A percentile compares a stretch with the other conserved stretches of the same genome.
Conservation (phyloP, 2,888 invertebrate species). For the Geophilus truncorum region DNA sequence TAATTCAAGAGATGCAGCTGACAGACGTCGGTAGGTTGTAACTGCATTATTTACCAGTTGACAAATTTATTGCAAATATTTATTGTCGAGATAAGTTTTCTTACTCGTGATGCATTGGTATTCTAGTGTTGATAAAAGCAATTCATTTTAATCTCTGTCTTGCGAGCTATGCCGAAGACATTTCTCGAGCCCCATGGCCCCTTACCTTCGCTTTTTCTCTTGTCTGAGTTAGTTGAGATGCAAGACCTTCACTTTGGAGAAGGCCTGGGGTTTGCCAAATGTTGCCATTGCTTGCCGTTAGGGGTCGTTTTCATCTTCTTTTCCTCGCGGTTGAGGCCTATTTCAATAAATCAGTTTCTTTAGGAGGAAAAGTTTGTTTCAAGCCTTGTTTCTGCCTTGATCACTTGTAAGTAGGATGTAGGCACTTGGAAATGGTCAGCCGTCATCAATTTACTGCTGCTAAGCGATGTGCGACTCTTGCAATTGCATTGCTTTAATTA, state of each 20-base stretch:
- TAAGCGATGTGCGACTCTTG: not conserved
- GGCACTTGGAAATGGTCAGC: not conserved
- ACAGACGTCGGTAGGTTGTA: not conserved
- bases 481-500: not conserved
- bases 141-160: conserved; percentile 27
- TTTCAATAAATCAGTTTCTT: conserved; percentile 27
- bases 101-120: conserved; percentile 17
- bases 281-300: conserved; percentile 27
- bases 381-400: conserved; percentile 18
- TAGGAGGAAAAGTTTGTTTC: conserved; percentile 17
- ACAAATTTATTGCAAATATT: conserved; percentile 23
- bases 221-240: conserved; percentile 23
- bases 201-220: conserved; percentile 16
- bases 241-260: conserved; percentile 17
- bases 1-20: not conserved
- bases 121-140: conserved; percentile 23
- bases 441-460: not conserved
- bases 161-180: conserved; percentile 19
- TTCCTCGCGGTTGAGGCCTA: conserved; percentile 22
- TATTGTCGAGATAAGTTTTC: conserved; percentile 17
- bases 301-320: conserved; percentile 25
- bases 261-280: conserved; percentile 27
- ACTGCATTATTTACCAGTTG: not conserved
- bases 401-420: conserved; percentile 23
- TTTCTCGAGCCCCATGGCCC: conserved; percentile 15